A percentile compares a stretch with the other conserved stretches of the same genome.
Evolutionary conservation across 1,140 invertebrate genomes (phyloP).

Genomic region (Babylonia areolata): DNA sequence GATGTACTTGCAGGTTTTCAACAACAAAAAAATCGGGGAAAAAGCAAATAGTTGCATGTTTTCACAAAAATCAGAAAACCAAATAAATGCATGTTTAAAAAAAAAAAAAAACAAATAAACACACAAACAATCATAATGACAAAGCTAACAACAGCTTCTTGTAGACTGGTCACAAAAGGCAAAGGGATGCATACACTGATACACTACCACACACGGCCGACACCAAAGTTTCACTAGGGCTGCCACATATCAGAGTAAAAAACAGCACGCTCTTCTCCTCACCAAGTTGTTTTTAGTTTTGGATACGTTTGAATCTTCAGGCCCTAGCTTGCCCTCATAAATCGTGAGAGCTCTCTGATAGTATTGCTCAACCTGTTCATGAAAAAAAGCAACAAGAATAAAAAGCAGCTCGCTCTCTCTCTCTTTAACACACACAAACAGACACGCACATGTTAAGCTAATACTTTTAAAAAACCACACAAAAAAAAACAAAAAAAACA

Average conservation of each 20-base stretch:
- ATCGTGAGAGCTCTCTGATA: slow-evolving; percentile 99
- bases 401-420: neutral
- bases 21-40: too few relatives aligned
- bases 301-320: slow-evolving; percentile 98
- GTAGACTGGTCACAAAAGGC: neutral
- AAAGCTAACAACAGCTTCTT: neutral
- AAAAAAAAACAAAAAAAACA: too few relatives aligned
- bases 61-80: neutral
- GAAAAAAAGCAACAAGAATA: neutral
- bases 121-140: neutral
- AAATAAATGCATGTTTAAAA: neutral
- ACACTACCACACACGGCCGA: neutral
- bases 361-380: slow-evolving; percentile 86
- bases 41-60: neutral
- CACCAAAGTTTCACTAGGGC: neutral
- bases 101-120: neutral
- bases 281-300: slow-evolving; percentile 99
- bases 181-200: neutral
- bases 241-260: neutral
- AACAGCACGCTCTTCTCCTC: slow-evolving; percentile 48
- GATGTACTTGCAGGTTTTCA: too few relatives aligned
- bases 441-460: neutral
- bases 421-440: neutral
- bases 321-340: slow-evolving; percentile 97
- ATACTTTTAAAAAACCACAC: too few relatives aligned